A percentile compares a stretch with the other conserved stretches of the same genome.
These are phyloP conservation scores for Xiphias gladius DNA, from an alignment of 2,113 vertebrate genomes.

Conservation along the genomic window DNA sequence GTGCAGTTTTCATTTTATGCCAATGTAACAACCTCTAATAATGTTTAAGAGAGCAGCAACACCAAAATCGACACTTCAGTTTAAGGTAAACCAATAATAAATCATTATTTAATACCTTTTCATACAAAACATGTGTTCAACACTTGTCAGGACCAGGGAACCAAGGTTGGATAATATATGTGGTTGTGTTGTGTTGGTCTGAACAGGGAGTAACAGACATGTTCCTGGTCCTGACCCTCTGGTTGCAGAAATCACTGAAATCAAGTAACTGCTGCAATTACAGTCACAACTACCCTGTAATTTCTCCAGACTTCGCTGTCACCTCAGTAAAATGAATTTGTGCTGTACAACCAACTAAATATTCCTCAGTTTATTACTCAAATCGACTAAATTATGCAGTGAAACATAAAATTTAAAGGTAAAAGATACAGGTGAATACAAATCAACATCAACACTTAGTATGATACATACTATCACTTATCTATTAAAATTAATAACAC, in stretches of 20 bases:
- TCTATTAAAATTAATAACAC: slow-evolving; percentile 19
- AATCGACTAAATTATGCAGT: not conserved
- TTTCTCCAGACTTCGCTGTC: slow-evolving; percentile 7
- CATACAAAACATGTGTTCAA: slow-evolving; percentile 16
- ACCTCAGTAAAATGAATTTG: not conserved
- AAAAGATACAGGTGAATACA: not conserved
- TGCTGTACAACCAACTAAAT: not conserved
- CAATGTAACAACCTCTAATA: not conserved
- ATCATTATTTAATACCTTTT: slow-evolving; percentile 12
- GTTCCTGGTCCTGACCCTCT: not conserved
- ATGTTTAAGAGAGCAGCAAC: not conserved
- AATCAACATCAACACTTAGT: not conserved
- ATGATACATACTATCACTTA: not conserved
- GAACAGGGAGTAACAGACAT: not conserved
- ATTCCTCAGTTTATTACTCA: not conserved
- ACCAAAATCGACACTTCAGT: not conserved
- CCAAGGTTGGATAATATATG: not conserved
- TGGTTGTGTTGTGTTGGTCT: not conserved
- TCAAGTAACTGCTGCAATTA: slow-evolving; percentile 2
- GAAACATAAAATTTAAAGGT: not conserved
- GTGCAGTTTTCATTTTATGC: not conserved
- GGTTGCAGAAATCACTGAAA: slow-evolving; percentile 17
- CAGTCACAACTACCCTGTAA: slow-evolving; percentile 1
- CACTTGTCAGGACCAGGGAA: not conserved
- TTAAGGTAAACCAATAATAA: slow-evolving; percentile 20